Evolutionary conservation across 2,113 vertebrate species (phyloP), one percentile per base, ranked within the genome.

Genomic region (Tyto alba): DNA sequence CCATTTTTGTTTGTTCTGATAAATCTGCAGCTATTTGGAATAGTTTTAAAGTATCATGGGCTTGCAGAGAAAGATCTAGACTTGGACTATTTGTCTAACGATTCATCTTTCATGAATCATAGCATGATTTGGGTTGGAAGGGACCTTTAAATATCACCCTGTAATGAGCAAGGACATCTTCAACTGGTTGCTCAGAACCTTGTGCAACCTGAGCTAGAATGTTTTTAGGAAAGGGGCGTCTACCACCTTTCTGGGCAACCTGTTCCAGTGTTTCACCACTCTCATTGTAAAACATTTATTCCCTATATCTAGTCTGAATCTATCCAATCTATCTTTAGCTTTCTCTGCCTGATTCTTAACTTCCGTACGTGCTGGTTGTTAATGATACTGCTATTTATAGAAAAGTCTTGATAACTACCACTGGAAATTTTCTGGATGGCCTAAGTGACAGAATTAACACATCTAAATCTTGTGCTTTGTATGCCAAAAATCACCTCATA

Each of bases 281-380:
- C 9, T 43, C 7, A 6, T 5, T 0, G 2, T 18, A 29, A 72
- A 36, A 40, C 10, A 25, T 11, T 0, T 26, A 25, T 41, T 72
- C 13, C 15, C 48, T 60, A 12, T n/a, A 11, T 38, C 19, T 45
- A 19, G 2, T 22, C 23, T 30, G 20, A 74, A 34, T 32, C 48
- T 59, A 30, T 34, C 4, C 25, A 76, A 29, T 38, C 4, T 34
- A 6, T 68, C 38, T 76, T 88, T 53, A 25, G 25, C 9, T 56
- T 67, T 78, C 19, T 78, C 10, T 83, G 20, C 41, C 21, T 56
- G 20, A 29, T 62, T 91, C 47, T 62, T 41, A 66, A 30, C 16
- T 60, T 82, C n/a, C 26, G 19, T 48, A 21, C 16, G 2, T 47
- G 29, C 2, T 57, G 41, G 29, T 52, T 75, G 43, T 14, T 85